Percentiles rank a stretch among this genome's conserved stretches.
These are phyloP conservation scores for Cyrtorhinus lividipennis DNA, from an alignment of 1,140 invertebrate genomes.

Conservation along the genomic window DNA sequence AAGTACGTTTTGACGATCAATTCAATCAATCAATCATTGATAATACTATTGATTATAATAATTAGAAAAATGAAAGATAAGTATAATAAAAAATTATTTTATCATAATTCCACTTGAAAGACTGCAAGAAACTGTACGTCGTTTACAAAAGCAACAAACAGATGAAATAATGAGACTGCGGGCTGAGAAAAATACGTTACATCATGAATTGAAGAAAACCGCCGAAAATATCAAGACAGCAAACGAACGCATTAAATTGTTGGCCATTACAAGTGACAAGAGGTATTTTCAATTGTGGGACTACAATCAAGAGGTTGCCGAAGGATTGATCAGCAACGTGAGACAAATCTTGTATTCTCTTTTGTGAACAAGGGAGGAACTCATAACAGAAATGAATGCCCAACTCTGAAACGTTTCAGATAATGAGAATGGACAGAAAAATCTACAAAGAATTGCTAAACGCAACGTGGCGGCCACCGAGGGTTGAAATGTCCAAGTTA, in stretches of 20 bases:
- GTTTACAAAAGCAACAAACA: background rate
- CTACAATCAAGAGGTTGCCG: background rate
- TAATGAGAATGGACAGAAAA: background rate
- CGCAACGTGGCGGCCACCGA: too few species aligned
- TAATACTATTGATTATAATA: too few species aligned
- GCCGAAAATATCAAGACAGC: background rate
- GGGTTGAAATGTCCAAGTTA: too few species aligned
- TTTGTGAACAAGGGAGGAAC: too few species aligned
- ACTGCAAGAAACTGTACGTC: conserved; percentile 5
- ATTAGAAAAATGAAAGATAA: too few species aligned
- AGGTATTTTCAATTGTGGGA: conserved; percentile 9
- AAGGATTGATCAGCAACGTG: conserved; percentile 11
- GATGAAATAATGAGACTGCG: background rate
- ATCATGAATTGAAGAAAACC: background rate
- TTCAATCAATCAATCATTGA: too few species aligned
- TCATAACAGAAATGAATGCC: too few species aligned
- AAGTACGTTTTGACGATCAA: too few species aligned
- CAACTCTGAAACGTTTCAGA: background rate
- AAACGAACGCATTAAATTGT: background rate
- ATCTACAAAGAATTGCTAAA: background rate
- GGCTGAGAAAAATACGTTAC: background rate
- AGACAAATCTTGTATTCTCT: too few species aligned
- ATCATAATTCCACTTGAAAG: too few species aligned
- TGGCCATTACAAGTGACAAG: background rate
- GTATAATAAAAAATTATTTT: too few species aligned